These are phyloP conservation scores for Tokudaia tokunoshimensis DNA, from an alignment of 2,797 vertebrate species.

Conservation along the genomic window DNA sequence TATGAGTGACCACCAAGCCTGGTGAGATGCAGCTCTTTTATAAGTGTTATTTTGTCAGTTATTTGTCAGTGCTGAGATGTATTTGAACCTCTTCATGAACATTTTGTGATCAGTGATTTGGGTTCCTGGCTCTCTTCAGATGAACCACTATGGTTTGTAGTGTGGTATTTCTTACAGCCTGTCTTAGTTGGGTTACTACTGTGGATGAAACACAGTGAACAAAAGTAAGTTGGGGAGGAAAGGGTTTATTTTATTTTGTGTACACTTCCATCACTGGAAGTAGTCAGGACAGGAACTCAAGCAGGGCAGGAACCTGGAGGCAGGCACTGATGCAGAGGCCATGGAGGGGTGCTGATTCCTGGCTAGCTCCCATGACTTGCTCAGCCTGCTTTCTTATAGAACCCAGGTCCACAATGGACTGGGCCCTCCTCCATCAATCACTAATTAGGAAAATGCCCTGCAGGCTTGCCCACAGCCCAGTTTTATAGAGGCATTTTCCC, in stretches of 20 bases:
- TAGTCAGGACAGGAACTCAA: background rate
- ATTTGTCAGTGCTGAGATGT: background rate
- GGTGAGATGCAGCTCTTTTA: background rate
- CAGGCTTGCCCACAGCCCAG: background rate
- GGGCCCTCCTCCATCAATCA: background rate
- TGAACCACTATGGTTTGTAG: background rate
- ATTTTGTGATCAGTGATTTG: conserved; percentile 16
- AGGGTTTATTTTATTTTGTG: background rate
- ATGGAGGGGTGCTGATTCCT: background rate
- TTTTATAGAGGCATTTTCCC: background rate
- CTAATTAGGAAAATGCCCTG: background rate
- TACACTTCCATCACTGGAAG: background rate
- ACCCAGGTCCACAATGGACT: background rate
- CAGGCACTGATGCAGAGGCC: background rate
- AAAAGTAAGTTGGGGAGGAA: background rate
- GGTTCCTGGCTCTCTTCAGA: background rate
- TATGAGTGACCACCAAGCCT: too few relatives aligned
- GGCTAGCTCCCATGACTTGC: background rate
- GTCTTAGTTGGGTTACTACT: background rate
- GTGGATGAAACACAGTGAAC: background rate
- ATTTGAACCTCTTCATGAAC: background rate
- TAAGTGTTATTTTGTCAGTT: background rate
- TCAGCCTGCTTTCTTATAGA: background rate
- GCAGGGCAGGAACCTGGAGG: background rate
- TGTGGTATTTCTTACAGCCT: background rate